A percentile compares a stretch with the other conserved stretches of the same genome.
Conservation (phyloP, 2,797 vertebrate species). For the Typhlichthys subterraneus region DNA sequence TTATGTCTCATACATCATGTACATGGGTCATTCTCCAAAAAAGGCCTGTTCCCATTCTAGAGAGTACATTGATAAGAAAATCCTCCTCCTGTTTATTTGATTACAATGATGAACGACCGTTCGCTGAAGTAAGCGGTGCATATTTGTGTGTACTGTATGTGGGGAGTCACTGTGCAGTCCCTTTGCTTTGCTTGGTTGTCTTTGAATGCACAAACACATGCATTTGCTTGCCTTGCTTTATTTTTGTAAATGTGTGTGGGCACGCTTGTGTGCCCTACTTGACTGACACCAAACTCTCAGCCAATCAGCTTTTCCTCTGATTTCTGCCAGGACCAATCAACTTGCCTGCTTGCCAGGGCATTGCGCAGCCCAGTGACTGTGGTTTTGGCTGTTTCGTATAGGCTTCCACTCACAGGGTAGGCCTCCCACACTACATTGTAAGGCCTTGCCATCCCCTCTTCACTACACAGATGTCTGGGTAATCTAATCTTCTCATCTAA, state of each 20-base stretch:
- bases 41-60: background rate
- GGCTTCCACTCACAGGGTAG: background rate
- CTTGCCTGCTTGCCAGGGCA: slow-evolving; percentile 11
- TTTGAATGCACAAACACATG: background rate
- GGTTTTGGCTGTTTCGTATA: slow-evolving; percentile 9
- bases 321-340: slow-evolving; percentile 30
- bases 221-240: background rate
- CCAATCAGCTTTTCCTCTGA: slow-evolving; percentile 31
- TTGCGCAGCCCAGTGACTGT: background rate
- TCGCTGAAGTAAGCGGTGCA: background rate
- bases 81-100: slow-evolving; percentile 4
- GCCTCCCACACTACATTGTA: slow-evolving; percentile 11
- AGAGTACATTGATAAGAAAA: background rate
- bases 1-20: too few relatives aligned
- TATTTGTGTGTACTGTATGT: too few relatives aligned
- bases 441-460: background rate
- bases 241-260: background rate
- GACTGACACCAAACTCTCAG: slow-evolving; percentile 12
- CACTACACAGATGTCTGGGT: too few relatives aligned
- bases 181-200: too few relatives aligned
- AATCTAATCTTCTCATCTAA: slow-evolving; percentile 30
- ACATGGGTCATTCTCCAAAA: too few relatives aligned
- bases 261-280: slow-evolving; percentile 2
- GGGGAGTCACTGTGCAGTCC: background rate
- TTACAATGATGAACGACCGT: background rate